phyloP scores from a whole-genome alignment of 2,888 invertebrate genomes.

The Scaptomyza parva region DNA sequence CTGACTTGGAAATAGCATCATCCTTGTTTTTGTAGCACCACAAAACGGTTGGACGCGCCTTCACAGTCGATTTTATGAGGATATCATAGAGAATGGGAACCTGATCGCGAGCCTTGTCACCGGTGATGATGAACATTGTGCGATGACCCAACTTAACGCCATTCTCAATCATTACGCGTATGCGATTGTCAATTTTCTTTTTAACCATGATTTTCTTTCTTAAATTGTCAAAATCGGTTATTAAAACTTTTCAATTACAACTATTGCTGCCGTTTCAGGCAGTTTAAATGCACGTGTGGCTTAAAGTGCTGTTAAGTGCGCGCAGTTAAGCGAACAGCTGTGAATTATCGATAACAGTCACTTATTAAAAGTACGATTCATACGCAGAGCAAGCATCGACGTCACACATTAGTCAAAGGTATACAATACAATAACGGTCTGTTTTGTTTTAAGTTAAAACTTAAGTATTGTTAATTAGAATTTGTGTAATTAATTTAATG shows the following conservation, averaged over 20 bases:
- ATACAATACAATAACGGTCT: too few species aligned
- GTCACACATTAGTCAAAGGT: too few species aligned
- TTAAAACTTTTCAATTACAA: not conserved
- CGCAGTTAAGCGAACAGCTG: not conserved
- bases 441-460: too few species aligned
- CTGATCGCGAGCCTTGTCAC: conserved; percentile 98
- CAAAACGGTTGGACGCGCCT: conserved; percentile 95
- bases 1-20: conserved; percentile 93
- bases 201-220: conserved; percentile 88
- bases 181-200: conserved; percentile 98
- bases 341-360: conserved; percentile 6
- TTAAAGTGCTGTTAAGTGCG: conserved; percentile 9
- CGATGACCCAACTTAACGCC: conserved; percentile 95
- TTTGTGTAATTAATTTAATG: too few species aligned
- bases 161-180: conserved; percentile 98
- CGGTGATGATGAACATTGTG: conserved; percentile 97
- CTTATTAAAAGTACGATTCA: not conserved
- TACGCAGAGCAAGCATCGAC: not conserved
- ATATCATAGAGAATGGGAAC: conserved; percentile 99
- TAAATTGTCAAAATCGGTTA: not conserved
- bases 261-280: not conserved
- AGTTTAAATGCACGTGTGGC: conserved; percentile 46
- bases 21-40: conserved; percentile 99
- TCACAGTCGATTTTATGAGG: conserved; percentile 96
- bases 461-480: too few species aligned